Conservation (phyloP, 2,797 vertebrate genomes). For the Uromys caudimaculatus region DNA sequence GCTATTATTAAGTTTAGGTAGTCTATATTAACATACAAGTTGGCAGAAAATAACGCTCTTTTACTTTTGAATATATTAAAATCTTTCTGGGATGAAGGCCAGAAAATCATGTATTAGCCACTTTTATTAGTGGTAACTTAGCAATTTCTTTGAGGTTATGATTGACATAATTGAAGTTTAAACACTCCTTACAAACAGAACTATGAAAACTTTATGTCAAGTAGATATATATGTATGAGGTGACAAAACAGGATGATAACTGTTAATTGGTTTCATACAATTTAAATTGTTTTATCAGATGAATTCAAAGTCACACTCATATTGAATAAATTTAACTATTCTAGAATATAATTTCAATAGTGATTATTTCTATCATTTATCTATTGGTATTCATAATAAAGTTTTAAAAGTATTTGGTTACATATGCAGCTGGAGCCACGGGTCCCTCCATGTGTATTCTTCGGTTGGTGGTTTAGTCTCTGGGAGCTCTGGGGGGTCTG, state of each 20-base stretch:
- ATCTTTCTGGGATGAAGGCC: background rate
- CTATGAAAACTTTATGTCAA: background rate
- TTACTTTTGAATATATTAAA: conserved; percentile 31
- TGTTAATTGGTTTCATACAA: background rate
- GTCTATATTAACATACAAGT: background rate
- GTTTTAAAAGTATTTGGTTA: background rate
- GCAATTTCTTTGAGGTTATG: conserved; percentile 31
- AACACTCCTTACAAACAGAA: background rate
- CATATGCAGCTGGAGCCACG: too few species aligned
- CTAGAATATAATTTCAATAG: background rate
- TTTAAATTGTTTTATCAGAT: conserved; percentile 27
- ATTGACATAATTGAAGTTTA: background rate
- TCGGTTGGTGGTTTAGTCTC: too few species aligned
- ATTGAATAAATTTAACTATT: conserved; percentile 29
- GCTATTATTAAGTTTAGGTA: background rate
- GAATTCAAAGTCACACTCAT: conserved; percentile 17
- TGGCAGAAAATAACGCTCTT: background rate
- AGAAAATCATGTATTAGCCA: background rate
- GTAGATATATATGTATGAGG: conserved; percentile 1
- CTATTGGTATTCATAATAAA: background rate
- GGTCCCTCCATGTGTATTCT: too few species aligned
- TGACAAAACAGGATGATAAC: background rate
- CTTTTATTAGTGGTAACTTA: background rate
- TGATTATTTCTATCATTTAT: conserved; percentile 35
- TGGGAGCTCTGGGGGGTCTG: too few species aligned